Evolutionary conservation across 2,888 invertebrate genomes (phyloP), one percentile per base, ranked within the genome.

Genomic region (Pyrrhia umbra): DNA sequence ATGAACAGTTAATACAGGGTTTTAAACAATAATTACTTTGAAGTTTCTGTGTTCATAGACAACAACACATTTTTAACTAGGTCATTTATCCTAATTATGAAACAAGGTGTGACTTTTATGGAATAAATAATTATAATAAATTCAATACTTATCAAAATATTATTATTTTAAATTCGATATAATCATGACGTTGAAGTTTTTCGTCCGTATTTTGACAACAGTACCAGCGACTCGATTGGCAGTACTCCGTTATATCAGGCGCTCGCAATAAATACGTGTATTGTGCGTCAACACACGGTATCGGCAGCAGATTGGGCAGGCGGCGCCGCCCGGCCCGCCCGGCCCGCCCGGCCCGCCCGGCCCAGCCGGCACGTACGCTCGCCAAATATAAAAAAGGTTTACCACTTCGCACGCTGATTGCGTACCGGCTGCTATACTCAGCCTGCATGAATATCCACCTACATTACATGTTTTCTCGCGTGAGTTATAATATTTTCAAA

Each of bases 351-450:
- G 2, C 16, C 63, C 60, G 16, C 25, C 37, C 37, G 13, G 34
- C 39, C 27, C 46, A 51, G 45, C 59, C 64, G 64, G 72, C 79
- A 79, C 79, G 79, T 79, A 68, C 79, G 57, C 55, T 68, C 39
- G 52, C 75, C 69, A 68, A 69, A 79, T 75, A 79, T 65, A 79
- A 79, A 77, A 79, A 77, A 76, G 75, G 72, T 75, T 68, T 61
- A 62, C 77, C 74, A 74, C 77, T 79, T 68, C 67, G 56, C 67
- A 65, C 71, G 62, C 71, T 77, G 77, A 71, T 79, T 79, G 78
- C 70, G 66, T 61, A 57, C 68, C 60, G 68, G 57, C 63, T 40
- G 55, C 68, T 46, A 46, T 39, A 52, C 51, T 27, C 61, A 40
- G 54, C 43, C 49, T 43, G 18, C 51, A 62, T 67, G 67, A 68